Evolutionary conservation across 2,113 vertebrate genomes (phyloP), one percentile per base, ranked within the genome.

Genomic region (Gavialis gangeticus): DNA sequence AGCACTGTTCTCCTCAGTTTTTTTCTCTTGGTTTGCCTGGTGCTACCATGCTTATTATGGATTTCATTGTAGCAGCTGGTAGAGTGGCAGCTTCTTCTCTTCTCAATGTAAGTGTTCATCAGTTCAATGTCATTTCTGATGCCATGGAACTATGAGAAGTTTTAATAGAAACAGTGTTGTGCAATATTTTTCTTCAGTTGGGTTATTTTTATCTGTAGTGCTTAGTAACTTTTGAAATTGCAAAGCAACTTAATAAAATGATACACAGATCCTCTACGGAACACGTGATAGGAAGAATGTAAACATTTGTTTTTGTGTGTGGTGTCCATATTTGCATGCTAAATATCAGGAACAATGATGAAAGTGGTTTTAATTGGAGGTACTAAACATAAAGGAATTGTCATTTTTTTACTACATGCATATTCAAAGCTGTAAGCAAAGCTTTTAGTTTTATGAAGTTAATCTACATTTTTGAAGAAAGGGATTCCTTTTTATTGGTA

Each of bases 1-100:
- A 99, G 88, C 99, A 99, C 97, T 99, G 99, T 89, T 99, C 99
- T 94, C 99, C 99, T 90, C 98, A 99, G 2, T 99, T 99, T 98
- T 99, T 99, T 98, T 99, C 99, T 60, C 98, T 99, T 80, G 99
- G 99, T 77, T 98, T 99, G 83, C 99, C 99, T 77, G 99, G 99
- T 96, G 99, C 99, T 95, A 99, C 99, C 73, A 99, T 99, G 99
- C 98, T 99, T 93, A 99, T 99, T 96, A 98, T 99, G 98, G 99
- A 99, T 98, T 99, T 99, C 96, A 99, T 99, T 95, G 98, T 99
- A 81, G 99, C 99, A 94, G 99, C 99, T 93, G 99, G 99, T 82
- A 98, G 99, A 98, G 99, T 99, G 87, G 99, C 99, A 18, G 97
- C 98, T 96, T 99, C 99, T 95, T 99, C 99, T 84, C 99, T 99